A percentile compares a stretch with the other conserved stretches of the same genome.
These are phyloP conservation scores for Danio rerio DNA, from an alignment of 2,113 vertebrate genomes.

Conservation along the genomic window DNA sequence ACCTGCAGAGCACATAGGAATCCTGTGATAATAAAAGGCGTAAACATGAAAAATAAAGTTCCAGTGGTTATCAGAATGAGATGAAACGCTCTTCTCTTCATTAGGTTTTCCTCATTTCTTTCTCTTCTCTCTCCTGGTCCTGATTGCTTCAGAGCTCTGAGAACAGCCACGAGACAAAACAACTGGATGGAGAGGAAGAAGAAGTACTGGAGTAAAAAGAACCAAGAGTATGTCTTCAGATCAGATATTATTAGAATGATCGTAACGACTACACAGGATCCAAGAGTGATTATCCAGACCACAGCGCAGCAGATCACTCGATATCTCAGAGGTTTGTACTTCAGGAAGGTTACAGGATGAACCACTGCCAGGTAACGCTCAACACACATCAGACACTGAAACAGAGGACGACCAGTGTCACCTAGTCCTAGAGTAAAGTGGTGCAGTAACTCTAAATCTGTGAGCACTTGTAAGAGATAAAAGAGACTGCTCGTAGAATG, in stretches of 20 bases:
- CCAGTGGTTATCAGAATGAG: neutral
- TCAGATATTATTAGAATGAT: no score
- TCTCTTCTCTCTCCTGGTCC: no score
- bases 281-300: slow-evolving; percentile 25
- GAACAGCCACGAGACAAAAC: neutral
- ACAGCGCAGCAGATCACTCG: slow-evolving; percentile 19
- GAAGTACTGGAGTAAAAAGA: neutral
- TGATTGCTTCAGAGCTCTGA: no score
- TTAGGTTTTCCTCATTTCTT: neutral
- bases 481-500: neutral
- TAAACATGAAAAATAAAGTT: neutral
- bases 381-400: slow-evolving; percentile 17
- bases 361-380: neutral
- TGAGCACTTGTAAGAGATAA: neutral
- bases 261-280: neutral
- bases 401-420: slow-evolving; percentile 6
- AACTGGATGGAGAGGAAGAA: neutral
- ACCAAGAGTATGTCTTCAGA: neutral
- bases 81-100: slow-evolving; percentile 4
- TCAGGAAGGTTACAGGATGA: slow-evolving; percentile 31
- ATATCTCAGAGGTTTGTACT: slow-evolving; percentile 39
- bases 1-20: neutral
- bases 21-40: neutral
- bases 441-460: neutral
- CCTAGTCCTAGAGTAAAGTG: neutral